Evolutionary conservation across 2,113 vertebrate species (phyloP).

Genomic region (Clupea harengus): DNA sequence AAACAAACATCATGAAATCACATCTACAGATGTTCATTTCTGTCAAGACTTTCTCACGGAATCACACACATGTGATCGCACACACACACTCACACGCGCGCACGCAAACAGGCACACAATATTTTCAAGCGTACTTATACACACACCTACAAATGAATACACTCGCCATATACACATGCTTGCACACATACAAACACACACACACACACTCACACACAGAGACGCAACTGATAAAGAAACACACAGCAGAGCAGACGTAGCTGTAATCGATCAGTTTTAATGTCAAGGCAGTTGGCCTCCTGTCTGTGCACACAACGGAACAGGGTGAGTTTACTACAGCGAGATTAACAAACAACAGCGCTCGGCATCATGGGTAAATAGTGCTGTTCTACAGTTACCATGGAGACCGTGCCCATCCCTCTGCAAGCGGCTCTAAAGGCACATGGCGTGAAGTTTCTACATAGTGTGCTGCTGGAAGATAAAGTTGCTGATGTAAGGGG

Average conservation of each 20-base stretch:
- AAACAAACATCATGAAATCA: neutral
- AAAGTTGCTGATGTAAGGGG: too few species aligned
- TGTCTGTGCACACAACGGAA: conserved; percentile 21
- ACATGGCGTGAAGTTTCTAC: too few species aligned
- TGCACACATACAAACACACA: neutral
- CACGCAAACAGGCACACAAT: neutral
- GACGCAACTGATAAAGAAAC: neutral
- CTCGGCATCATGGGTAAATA: conserved; percentile 20
- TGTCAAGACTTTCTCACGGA: neutral
- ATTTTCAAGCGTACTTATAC: neutral
- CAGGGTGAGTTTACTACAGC: conserved; percentile 21
- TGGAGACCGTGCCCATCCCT: neutral
- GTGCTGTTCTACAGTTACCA: conserved; percentile 2
- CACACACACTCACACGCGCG: neutral
- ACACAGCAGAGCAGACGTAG: neutral
- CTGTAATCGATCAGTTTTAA: conserved; percentile 31
- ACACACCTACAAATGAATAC: neutral
- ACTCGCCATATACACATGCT: too few species aligned
- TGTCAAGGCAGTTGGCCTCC: conserved; percentile 40
- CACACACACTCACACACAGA: conserved; percentile 9
- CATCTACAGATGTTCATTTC: neutral
- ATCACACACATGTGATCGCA: neutral
- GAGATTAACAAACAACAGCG: conserved; percentile 1
- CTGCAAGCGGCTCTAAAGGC: too few species aligned
- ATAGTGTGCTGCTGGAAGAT: too few species aligned